Conservation (phyloP, 2,797 vertebrate genomes). For the Myotis planiceps region DNA sequence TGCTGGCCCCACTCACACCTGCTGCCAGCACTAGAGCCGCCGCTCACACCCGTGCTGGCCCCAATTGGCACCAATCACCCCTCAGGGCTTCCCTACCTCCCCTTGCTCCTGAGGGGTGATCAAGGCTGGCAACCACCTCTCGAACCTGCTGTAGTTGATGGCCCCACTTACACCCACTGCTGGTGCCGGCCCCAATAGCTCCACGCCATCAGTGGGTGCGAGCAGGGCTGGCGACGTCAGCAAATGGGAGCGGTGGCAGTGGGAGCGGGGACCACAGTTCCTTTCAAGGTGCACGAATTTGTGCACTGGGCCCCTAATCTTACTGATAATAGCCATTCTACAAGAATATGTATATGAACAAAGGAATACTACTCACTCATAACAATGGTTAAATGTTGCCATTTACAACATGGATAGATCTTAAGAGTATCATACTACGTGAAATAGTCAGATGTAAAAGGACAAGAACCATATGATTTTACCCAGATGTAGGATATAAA, state of each 20-base stretch:
- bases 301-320: background rate
- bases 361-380: background rate
- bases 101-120: too few species aligned
- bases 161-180: accelerated
- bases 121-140: too few species aligned
- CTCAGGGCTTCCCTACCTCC: too few species aligned
- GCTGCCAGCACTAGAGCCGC: accelerated
- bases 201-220: accelerated
- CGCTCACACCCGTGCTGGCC: too few species aligned
- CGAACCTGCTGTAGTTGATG: too few species aligned
- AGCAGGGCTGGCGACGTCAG: too few species aligned
- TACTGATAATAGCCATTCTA: background rate
- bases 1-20: too few species aligned
- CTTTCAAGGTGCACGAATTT: too few species aligned
- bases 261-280: too few species aligned
- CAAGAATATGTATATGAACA: background rate
- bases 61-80: too few species aligned
- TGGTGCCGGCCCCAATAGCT: too few species aligned
- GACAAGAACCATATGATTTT: background rate
- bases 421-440: background rate
- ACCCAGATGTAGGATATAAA: background rate
- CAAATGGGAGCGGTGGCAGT: too few species aligned
- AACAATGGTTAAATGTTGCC: background rate
- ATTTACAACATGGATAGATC: background rate
- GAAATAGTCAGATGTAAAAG: background rate